Percentiles rank a stretch among this genome's conserved stretches.
These are phyloP conservation scores for Chionis minor DNA, from an alignment of 2,113 vertebrate species.

Conservation along the genomic window DNA sequence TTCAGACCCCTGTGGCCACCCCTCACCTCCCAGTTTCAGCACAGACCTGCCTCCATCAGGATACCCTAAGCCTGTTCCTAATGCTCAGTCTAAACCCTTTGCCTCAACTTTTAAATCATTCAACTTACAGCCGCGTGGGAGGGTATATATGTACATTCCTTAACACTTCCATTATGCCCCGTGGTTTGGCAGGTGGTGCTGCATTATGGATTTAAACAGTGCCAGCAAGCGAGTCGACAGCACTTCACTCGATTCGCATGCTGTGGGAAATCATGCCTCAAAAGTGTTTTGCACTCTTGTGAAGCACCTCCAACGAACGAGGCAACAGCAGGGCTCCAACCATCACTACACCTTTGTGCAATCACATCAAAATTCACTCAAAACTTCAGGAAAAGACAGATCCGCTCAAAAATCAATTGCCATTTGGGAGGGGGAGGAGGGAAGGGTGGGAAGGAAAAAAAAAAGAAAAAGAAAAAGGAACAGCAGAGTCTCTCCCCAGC, in stretches of 20 bases:
- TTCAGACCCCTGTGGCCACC: neutral
- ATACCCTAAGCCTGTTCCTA: neutral
- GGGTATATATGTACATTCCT: slow-evolving; percentile 29
- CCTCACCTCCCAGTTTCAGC: neutral
- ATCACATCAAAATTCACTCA: slow-evolving; percentile 25
- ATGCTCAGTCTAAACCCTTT: neutral
- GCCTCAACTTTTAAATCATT: slow-evolving; percentile 2
- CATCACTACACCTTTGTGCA: neutral
- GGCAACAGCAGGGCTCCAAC: slow-evolving; percentile 5
- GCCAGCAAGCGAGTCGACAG: neutral
- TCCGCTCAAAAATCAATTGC: neutral
- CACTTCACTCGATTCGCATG: slow-evolving; percentile 4
- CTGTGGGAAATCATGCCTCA: slow-evolving; percentile 15
- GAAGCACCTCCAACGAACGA: neutral
- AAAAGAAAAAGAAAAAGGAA: neutral
- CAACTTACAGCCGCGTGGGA: neutral
- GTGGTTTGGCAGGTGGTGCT: slow-evolving; percentile 54
- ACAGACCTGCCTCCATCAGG: neutral
- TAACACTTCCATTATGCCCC: slow-evolving; percentile 52
- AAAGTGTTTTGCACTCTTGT: neutral
- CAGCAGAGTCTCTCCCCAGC: neutral
- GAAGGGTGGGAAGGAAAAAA: too few species aligned
- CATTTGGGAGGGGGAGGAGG: neutral
- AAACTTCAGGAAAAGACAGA: neutral
- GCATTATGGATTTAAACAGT: slow-evolving; percentile 49